phyloP scores from a whole-genome alignment of 2,113 vertebrate genomes.

The Zapus hudsonius region DNA sequence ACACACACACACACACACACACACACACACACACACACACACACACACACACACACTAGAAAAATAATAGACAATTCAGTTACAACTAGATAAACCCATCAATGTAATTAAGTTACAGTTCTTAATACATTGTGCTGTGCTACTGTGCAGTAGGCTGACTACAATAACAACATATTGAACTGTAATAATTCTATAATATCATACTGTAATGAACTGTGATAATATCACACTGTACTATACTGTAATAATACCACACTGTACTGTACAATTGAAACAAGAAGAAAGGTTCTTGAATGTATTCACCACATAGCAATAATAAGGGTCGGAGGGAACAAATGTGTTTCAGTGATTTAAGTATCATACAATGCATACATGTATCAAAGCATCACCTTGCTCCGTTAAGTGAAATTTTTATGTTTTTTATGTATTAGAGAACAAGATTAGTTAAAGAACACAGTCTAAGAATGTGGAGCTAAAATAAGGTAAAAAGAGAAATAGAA shows the following conservation, averaged over 20 bases:
- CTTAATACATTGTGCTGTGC: background rate
- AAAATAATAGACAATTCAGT: background rate
- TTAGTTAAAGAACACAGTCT: background rate
- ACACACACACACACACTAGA: no score
- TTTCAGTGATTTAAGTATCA: background rate
- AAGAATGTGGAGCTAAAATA: background rate
- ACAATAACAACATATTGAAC: background rate
- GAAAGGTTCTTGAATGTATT: background rate
- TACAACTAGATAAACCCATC: no score
- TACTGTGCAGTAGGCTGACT: background rate
- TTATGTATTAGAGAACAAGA: background rate
- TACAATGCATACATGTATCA: background rate
- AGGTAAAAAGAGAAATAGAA: background rate
- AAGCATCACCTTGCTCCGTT: background rate
- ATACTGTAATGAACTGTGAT: no score
- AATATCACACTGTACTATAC: no score
- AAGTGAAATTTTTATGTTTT: background rate
- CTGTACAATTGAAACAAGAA: background rate
- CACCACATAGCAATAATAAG: background rate
- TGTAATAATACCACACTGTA: no score
- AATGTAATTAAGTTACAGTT: background rate
- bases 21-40: no score
- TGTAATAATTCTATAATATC: background rate
- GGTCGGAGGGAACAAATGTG: no score
- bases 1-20: no score